These are phyloP conservation scores for Biston betularia DNA, from an alignment of 2,888 invertebrate species.

Conservation along the genomic window DNA sequence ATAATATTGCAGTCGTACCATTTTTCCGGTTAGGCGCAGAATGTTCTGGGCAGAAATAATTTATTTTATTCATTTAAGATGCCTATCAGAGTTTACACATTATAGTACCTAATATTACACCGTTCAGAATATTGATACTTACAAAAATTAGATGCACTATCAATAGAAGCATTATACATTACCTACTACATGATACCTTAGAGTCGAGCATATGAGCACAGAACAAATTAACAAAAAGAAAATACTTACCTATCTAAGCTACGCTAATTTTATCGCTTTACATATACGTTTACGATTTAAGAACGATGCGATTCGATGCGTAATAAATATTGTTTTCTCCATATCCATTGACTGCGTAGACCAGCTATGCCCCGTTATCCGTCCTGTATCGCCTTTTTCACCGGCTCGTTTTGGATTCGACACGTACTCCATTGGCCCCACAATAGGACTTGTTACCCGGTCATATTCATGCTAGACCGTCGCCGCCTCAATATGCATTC, in stretches of 20 bases:
- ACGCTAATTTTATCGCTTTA: constrained; percentile 11
- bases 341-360: constrained; percentile 56
- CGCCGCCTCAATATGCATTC: constrained; percentile 71
- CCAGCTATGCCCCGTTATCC: constrained; percentile 66
- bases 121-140: too few relatives aligned
- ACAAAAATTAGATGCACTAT: too few relatives aligned
- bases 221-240: not conserved
- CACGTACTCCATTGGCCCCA: constrained; percentile 75
- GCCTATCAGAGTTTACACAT: too few relatives aligned
- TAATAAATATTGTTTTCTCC: constrained; percentile 49
- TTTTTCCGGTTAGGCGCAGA: not conserved
- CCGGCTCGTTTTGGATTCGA: constrained; percentile 78
- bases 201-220: too few relatives aligned
- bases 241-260: not conserved
- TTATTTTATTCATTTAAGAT: too few relatives aligned
- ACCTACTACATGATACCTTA: too few relatives aligned
- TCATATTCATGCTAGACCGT: constrained; percentile 62
- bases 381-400: constrained; percentile 82
- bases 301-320: constrained; percentile 12
- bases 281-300: not conserved
- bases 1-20: not conserved
- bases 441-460: constrained; percentile 78
- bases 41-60: too few relatives aligned
- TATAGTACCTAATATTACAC: too few relatives aligned
- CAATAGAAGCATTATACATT: too few relatives aligned